A percentile compares a stretch with the other conserved stretches of the same genome.
Evolutionary conservation across 2,888 invertebrate species (phyloP).

Genomic region (Pandemis corylana): DNA sequence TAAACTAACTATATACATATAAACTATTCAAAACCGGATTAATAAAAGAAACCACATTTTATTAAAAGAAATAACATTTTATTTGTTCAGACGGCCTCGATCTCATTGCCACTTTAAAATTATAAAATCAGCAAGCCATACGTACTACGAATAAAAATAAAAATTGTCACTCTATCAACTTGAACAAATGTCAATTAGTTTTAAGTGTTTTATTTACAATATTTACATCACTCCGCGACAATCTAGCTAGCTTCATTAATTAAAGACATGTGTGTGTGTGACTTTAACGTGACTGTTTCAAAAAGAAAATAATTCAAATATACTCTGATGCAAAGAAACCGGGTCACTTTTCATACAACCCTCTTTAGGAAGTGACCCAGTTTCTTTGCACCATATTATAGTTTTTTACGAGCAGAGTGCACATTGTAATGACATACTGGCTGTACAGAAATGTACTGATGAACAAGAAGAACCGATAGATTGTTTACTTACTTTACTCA

Average conservation of each 20-base stretch:
- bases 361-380: no score
- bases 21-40: not conserved
- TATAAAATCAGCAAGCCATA: constrained; percentile 41
- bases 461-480: no score
- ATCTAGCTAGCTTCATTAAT: not conserved
- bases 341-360: no score
- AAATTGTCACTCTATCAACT: constrained; percentile 48
- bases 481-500: no score
- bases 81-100: constrained; percentile 68
- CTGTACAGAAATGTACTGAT: no score
- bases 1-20: no score
- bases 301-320: not conserved
- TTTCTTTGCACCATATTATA: no score
- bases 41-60: constrained; percentile 53
- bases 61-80: constrained; percentile 79
- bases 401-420: no score
- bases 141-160: constrained; percentile 47
- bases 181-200: constrained; percentile 43
- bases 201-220: constrained; percentile 56
- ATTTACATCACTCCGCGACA: constrained; percentile 53
- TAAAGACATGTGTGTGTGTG: not conserved
- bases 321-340: not conserved
- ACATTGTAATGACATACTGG: no score
- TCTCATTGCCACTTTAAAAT: constrained; percentile 50
- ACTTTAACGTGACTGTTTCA: not conserved